Conservation (phyloP, 2,888 invertebrate species). For the Rhorus exstirpatorius region DNA sequence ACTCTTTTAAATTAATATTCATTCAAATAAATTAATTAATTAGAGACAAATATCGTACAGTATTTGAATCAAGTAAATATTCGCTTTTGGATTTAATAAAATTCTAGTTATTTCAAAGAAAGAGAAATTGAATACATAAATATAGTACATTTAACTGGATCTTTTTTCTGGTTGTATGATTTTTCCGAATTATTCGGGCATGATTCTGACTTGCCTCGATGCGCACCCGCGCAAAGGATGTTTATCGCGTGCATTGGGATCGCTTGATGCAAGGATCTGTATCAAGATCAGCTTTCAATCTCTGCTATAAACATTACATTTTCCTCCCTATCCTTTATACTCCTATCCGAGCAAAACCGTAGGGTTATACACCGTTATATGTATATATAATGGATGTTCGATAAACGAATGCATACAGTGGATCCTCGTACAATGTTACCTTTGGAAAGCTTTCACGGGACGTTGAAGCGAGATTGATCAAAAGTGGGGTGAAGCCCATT, state of each 20-base stretch:
- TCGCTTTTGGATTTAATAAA: too few relatives aligned
- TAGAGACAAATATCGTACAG: too few relatives aligned
- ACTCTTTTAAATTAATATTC: too few relatives aligned
- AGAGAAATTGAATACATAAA: too few relatives aligned
- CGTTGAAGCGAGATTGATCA: too few relatives aligned
- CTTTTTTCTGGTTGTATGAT: too few relatives aligned
- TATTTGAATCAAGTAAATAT: too few relatives aligned
- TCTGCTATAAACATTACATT: conserved; percentile 25
- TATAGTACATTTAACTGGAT: too few relatives aligned
- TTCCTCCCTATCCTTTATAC: conserved; percentile 6
- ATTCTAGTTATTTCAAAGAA: too few relatives aligned
- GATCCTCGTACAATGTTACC: not conserved
- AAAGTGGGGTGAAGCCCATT: too few relatives aligned
- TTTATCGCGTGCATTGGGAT: conserved; percentile 5
- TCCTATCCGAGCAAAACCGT: not conserved
- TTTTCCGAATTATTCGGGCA: too few relatives aligned
- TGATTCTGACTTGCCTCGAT: not conserved
- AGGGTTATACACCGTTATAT: not conserved
- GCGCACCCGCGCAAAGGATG: not conserved
- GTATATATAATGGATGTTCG: not conserved
- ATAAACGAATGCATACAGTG: conserved; percentile 10
- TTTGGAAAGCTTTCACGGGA: not conserved
- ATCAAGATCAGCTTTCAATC: conserved; percentile 44
- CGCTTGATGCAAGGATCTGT: conserved; percentile 7
- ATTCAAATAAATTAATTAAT: too few relatives aligned